Base-by-base conservation (phyloP, 2,797 vertebrate species). In the Cichlasoma orientale region DNA sequence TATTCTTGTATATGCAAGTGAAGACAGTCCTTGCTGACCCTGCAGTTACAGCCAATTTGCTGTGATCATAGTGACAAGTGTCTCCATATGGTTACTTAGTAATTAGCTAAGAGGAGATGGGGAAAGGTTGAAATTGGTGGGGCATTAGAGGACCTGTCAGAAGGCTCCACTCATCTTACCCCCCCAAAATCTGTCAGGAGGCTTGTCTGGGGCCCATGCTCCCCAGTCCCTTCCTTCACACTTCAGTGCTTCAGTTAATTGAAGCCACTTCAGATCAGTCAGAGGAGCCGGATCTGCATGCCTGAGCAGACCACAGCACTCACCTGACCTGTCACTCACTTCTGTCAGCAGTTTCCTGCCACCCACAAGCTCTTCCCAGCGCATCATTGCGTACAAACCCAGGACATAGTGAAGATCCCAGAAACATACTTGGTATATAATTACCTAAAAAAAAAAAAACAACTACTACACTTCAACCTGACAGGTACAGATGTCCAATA, bases 211-310 rank as follows among this genome's bases (percentile, higher is more conserved):
- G 55, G 74, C 58, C 79, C 18, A 5, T 36, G 82, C 75, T 80
- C 75, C 69, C 53, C 7, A 25, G 69, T 79, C 86, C 83, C 84
- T 79, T 86, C 78, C 76, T 90, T 92, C 80, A 91, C 91, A 93
- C 93, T 93, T 75, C 76, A 79, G 82, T 93, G 92, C 90, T 87
- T 84, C 81, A 89, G 87, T 91, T 94, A 94, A 95, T 93, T 93
- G 89, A 92, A 91, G 89, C 88, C 92, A 89, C 90, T 91, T 87
- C 83, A 92, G 80, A 92, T 93, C 90, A 91, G 87, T 86, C 82
- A 85, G 77, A 88, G 78, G 74, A 86, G 86, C 82, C 52, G 86
- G 80, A 84, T 86, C 72, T 84, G 82, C 69, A 83, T 72, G 86
- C 86, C 79, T 83, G 86, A 91, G 55, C 72, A 50, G 79, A 77